Evolutionary conservation across 2,888 invertebrate species (phyloP), one percentile per base, ranked within the genome.

Genomic region (Mythimna pallens): DNA sequence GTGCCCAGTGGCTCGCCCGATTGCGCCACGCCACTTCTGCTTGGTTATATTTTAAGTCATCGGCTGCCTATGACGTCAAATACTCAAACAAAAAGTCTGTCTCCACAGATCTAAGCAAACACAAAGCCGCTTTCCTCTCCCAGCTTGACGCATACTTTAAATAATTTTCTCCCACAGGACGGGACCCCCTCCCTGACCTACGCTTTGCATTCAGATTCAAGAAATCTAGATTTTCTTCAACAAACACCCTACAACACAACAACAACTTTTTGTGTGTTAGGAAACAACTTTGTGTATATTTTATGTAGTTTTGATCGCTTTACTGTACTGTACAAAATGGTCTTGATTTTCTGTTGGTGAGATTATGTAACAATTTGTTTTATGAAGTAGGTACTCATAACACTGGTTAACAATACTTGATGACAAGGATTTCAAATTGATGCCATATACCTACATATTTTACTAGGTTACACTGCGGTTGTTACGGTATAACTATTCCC

Each of bases 101-200:
- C n/a, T 63, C 36, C 14, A 14, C 9, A 55, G 52, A 7, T 79
- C 43, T 36, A 54, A 47, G 20, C n/a, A 63, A 52, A 74, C n/a
- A 63, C 34, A 0, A 7, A 14, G 14, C 22, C 25, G n/a, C n/a
- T 67, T 25, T 8, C 17, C 66, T 40, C 66, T 40, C 58, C 25
- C 40, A 12, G 50, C 73, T 73, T 55, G 30, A 59, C 67, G 36
- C 59, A 40, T 64, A 80, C 58, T 67, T 67, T 75, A 65, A 65
- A 67, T 80, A 75, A 78, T 78, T 78, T 50, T 52, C 64, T 80
- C 43, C 80, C 61, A 55, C 54, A 34, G 43, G 55, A 61, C 17
- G 6, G 5, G 12, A 17, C 6, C 47, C 17, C 47, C 47, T 47
- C 47, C 10, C 54, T 9, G n/a, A 63, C 73, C 50, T 50, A 73